Evolutionary conservation across 1,140 invertebrate species (phyloP), one percentile per base, ranked within the genome.

Genomic region (Bemisia tabaci): DNA sequence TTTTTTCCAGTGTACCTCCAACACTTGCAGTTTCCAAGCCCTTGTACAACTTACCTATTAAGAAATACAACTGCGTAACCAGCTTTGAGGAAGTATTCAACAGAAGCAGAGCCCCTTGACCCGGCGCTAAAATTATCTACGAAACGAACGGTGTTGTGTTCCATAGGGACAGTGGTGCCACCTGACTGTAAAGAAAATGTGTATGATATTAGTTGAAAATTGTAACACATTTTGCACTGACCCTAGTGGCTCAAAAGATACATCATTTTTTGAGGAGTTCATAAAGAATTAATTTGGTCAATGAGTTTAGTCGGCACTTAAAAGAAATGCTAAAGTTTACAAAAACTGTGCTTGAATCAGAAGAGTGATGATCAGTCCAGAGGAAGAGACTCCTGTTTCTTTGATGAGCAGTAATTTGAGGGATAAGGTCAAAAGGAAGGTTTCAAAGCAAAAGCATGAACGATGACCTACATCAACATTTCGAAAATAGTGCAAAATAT

Each of bases 121-220:
- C 97, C 97, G 21, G 92, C 90, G 77, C 95, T 98, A 78, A 99
- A 99, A 81, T 99, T 99, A 75, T 99, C 96, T 60, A 99, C 92
- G 79, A 92, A 99, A 62, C 97, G 82, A 0, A 99, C 96, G 2
- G 95, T 97, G 73, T 96, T 95, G 72, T 94, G 90, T 75, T 99
- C 97, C 61, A 99, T 78, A 0, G 96, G 96, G 1, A 98, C 92
- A 25, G 91, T 96, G 22, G 96, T 98, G 27, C 96, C 96, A 23
- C 95, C 95, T 72, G 94, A 97, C 90, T 91, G 75, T 21, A 81
- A 80, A 72, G 26, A 60, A 59, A 65, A 72, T 67, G 66, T 68
- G n/a, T n/a, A n/a, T n/a, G n/a, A n/a, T n/a, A n/a, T n/a, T n/a
- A n/a, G n/a, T n/a, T n/a, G n/a, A 22, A 67, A 26, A 67, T 63